Percentiles rank a stretch among this genome's conserved stretches.
Evolutionary conservation across 2,113 vertebrate genomes (phyloP).

Genomic region (Hemibagrus wyckioides): DNA sequence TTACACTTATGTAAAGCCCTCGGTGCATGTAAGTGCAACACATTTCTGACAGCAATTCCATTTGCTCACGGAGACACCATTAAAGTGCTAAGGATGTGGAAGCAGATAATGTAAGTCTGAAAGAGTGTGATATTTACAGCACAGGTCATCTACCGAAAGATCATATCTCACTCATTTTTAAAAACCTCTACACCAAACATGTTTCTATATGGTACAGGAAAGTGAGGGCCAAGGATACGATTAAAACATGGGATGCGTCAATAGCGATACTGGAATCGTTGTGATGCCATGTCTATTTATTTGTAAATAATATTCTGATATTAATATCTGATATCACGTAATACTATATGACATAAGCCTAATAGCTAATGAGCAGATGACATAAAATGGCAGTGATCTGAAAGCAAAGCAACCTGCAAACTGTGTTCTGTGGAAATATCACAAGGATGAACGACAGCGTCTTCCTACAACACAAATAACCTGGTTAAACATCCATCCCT

Average conservation of each 20-base stretch:
- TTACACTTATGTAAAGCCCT: conserved; percentile 52
- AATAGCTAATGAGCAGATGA: neutral
- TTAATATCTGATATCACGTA: neutral
- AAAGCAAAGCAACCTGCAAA: neutral
- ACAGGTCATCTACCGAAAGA: neutral
- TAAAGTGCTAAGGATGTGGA: neutral
- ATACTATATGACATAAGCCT: neutral
- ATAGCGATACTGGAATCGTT: neutral
- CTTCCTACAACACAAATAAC: neutral
- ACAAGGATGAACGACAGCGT: neutral
- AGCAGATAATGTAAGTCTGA: neutral
- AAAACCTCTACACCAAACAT: neutral
- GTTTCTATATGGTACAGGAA: neutral
- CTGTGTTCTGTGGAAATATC: neutral
- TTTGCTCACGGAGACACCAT: too few relatives aligned
- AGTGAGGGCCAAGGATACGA: neutral
- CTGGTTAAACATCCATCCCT: neutral
- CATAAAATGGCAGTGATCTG: neutral
- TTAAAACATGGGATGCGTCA: neutral
- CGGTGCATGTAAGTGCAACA: conserved; percentile 18
- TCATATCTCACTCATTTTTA: neutral
- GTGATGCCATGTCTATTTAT: neutral
- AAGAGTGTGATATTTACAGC: neutral
- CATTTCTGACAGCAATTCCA: neutral
- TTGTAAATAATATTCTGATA: neutral